Base-by-base conservation (phyloP, 2,113 vertebrate genomes). In the Monopterus albus region DNA sequence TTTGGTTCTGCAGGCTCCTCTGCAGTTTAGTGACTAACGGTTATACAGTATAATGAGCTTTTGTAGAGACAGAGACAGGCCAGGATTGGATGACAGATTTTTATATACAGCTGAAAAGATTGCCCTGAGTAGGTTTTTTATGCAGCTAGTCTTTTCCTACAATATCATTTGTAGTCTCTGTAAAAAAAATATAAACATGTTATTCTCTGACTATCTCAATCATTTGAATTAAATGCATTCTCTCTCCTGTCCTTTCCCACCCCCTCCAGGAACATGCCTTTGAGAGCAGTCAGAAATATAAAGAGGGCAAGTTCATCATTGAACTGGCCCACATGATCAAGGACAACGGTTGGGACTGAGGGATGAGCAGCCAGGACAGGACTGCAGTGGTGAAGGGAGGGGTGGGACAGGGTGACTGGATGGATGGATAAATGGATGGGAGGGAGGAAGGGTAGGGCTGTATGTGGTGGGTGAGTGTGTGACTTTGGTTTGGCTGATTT, bases 221-320 rank as follows among this genome's bases (percentile, higher is more conserved):
- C 25, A 10, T 57, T 18, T 61, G 50, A 72, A 36, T 64, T 49
- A 74, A 84, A 42, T 1, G 5, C 39, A 31, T 29, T 51, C 31
- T 51, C 31, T 72, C 76, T 53, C 20, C 58, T 83, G 68, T 71
- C 46, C 69, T 76, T 45, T 76, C 47, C 51, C 62, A 5, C 46
- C 23, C 56, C 79, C 72, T 77, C 63, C 31, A 99, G 98, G 98
- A 99, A 90, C 97, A 99, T 23, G 98, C 98, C 75, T 99, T 99
- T 85, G 98, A 99, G 94, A 99, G 96, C 96, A 99, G 97, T 93
- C 98, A 99, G 94, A 99, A 99, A 91, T 99, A 99, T 91, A 99
- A 99, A 94, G 98, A 99, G 94, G 98, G 98, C 88, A 99, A 99
- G 92, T 99, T 98, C 95, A 99, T 99, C 95, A 99, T 99, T 87